Base-by-base conservation (phyloP, 2,888 invertebrate genomes). In the Eilema caniola region DNA sequence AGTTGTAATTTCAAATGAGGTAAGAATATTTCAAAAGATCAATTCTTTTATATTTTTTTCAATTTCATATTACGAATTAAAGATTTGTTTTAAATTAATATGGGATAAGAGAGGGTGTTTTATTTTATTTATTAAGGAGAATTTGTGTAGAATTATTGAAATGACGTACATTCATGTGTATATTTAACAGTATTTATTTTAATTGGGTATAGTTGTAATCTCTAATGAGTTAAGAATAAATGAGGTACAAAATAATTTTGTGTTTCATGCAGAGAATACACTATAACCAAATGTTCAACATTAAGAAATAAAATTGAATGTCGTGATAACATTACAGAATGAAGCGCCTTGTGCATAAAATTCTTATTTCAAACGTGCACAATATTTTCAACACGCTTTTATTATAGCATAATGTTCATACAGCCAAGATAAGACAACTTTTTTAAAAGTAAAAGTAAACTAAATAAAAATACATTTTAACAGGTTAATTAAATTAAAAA, bases 11-110 rank as follows among this genome's bases (percentile, higher is more conserved):
- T 28, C 28, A 28, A 28, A 4, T 28, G 28, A 28, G 5, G 2
- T 28, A 28, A 5, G 28, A 28, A 28, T 28, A 28, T 61, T 73
- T 72, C 53, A 62, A 71, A 62, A 47, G 61, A 59, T 28, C n/a
- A n/a, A 56, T 57, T 69, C 70, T 72, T 68, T 74, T 66, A 68
- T 68, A 20, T 24, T 71, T 23, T 20, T 61, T 61, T 59, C 7
- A 59, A 23, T 24, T 25, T 23, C 5, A 24, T 20, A 47, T 7
- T 47, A n/a, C 53, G 53, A 53, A 53, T 53, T 53, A 3, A 8
- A 10, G 20, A n/a, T 53, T 53, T 53, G 53, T 53, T 53, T 53
- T 53, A 0, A 53, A n/a, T 53, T n/a, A n/a, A n/a, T 53, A n/a
- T 20, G 53, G n/a, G n/a, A 53, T 7, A 20, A 53, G n/a, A 16